phyloP scores from a whole-genome alignment of 2,113 vertebrate species.

The Sylvietta virens region DNA sequence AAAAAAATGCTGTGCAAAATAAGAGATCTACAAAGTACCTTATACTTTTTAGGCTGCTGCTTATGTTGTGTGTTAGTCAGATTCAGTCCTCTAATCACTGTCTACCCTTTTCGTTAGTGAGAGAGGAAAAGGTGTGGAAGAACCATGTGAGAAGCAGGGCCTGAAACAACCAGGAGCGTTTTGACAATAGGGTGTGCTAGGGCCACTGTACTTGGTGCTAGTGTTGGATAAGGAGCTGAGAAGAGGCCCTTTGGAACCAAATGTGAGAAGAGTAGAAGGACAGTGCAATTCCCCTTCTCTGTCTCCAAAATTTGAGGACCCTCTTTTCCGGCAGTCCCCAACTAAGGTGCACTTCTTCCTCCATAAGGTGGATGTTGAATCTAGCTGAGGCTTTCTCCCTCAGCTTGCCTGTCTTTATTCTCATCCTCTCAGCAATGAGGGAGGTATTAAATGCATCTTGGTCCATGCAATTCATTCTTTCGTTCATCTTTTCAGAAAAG shows the following conservation, averaged over 20 bases:
- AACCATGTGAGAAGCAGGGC: neutral
- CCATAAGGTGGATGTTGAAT: neutral
- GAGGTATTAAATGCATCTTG: neutral
- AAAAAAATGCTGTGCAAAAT: neutral
- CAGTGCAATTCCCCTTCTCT: neutral
- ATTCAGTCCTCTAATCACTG: neutral
- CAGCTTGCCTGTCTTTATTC: neutral
- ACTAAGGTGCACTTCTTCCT: neutral
- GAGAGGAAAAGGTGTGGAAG: neutral
- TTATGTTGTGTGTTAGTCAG: neutral
- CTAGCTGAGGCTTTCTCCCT: neutral
- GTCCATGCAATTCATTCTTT: neutral
- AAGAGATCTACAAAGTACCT: neutral
- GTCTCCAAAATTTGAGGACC: neutral
- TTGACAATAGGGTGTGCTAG: neutral
- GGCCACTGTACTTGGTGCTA: neutral
- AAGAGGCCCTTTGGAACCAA: neutral
- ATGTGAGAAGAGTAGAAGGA: neutral
- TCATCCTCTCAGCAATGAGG: neutral
- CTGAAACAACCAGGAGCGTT: neutral
- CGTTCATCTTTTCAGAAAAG: neutral
- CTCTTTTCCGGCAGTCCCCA: neutral
- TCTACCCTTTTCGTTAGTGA: neutral
- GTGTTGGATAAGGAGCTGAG: neutral
- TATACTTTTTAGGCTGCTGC: neutral